A percentile compares a stretch with the other conserved stretches of the same genome.
Evolutionary conservation across 2,797 vertebrate genomes (phyloP).

Genomic region (Allobates femoralis): DNA sequence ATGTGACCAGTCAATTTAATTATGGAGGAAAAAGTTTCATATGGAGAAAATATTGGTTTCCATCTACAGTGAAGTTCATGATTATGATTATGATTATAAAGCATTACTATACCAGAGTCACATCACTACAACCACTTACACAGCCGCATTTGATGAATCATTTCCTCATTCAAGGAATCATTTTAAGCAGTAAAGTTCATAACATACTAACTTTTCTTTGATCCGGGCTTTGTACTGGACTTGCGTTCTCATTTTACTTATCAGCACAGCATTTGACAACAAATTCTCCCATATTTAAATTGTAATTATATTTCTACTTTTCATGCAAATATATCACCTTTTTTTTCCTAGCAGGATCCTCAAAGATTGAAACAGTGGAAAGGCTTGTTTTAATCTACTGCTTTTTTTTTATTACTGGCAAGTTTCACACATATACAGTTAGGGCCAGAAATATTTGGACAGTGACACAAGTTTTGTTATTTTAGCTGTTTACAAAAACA

Average conservation of each 20-base stretch:
- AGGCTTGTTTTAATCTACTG: slow-evolving; percentile 38
- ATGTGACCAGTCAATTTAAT: no score
- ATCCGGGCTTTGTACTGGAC: background rate
- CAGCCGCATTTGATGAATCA: background rate
- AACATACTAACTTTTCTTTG: background rate
- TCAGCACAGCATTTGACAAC: slow-evolving; percentile 4
- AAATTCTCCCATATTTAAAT: slow-evolving; percentile 1
- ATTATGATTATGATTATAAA: no score
- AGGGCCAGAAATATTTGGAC: no score
- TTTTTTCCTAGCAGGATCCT: slow-evolving; percentile 30
- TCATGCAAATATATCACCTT: slow-evolving; percentile 20
- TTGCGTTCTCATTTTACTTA: background rate
- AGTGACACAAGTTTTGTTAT: no score
- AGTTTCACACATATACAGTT: background rate
- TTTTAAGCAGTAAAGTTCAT: background rate
- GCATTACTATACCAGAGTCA: no score
- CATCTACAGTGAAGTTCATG: no score
- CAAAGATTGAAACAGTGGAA: slow-evolving; percentile 17
- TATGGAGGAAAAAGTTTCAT: no score
- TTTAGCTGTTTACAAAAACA: no score
- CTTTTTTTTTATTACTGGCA: slow-evolving; percentile 15
- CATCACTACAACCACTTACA: no score
- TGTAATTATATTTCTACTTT: slow-evolving; percentile 36
- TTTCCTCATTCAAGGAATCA: background rate
- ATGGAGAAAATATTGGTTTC: no score